These are phyloP conservation scores for Diadophis punctatus DNA, from an alignment of 2,113 vertebrate species.

Conservation along the genomic window DNA sequence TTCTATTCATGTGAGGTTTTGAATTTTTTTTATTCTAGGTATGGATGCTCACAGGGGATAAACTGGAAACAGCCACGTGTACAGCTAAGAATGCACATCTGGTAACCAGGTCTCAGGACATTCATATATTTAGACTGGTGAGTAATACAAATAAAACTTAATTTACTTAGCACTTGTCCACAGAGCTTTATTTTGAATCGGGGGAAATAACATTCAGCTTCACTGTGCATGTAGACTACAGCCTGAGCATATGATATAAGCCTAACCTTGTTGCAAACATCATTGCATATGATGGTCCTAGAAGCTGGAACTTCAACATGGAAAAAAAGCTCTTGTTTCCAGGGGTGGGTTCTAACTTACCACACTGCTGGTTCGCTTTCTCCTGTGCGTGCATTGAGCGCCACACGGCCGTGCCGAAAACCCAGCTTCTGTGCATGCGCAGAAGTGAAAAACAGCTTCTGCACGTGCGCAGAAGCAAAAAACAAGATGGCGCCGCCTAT, in stretches of 20 bases:
- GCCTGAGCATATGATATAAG: neutral
- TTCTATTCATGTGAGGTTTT: neutral
- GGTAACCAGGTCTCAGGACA: slow-evolving; percentile 93
- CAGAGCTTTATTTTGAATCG: slow-evolving; percentile 3
- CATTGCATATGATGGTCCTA: slow-evolving; percentile 4
- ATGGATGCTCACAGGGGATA: slow-evolving; percentile 98
- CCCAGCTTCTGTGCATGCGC: too few relatives aligned
- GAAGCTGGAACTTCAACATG: neutral
- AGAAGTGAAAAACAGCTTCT: too few relatives aligned
- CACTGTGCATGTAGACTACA: slow-evolving; percentile 1
- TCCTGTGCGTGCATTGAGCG: too few relatives aligned
- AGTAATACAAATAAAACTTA: slow-evolving; percentile 52
- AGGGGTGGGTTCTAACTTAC: too few relatives aligned
- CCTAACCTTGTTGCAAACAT: neutral
- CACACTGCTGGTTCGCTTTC: too few relatives aligned
- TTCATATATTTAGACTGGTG: slow-evolving; percentile 91
- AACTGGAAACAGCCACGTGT: slow-evolving; percentile 94
- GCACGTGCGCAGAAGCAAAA: too few relatives aligned
- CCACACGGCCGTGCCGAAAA: too few relatives aligned
- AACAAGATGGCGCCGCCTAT: too few relatives aligned
- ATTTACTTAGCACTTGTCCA: slow-evolving; percentile 16
- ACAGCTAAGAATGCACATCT: slow-evolving; percentile 96
- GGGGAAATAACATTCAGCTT: slow-evolving; percentile 7
- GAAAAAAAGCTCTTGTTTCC: neutral
- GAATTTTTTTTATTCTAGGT: slow-evolving; percentile 72